phyloP scores from a whole-genome alignment of 2,888 invertebrate genomes.

The Habrosyne pyritoides region DNA sequence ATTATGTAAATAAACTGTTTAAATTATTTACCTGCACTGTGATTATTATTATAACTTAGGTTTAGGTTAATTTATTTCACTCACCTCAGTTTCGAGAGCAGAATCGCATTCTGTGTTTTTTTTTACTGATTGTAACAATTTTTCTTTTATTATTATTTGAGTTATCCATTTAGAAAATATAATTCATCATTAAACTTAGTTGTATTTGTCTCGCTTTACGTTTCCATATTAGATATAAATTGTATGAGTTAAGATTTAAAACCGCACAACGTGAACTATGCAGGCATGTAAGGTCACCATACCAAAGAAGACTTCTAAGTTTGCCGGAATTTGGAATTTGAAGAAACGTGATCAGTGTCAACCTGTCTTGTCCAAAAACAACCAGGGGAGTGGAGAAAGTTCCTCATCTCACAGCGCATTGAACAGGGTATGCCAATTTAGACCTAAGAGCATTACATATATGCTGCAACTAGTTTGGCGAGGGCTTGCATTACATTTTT shows the following conservation, averaged over 20 bases:
- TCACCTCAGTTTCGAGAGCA: too few relatives aligned
- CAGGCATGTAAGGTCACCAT: conserved; percentile 54
- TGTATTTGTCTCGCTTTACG: background rate
- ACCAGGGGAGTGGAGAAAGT: conserved; percentile 28
- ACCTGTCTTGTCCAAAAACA: conserved; percentile 20
- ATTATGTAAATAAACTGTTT: background rate
- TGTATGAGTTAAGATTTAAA: conserved; percentile 13
- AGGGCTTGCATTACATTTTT: too few relatives aligned
- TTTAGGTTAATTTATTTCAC: too few relatives aligned
- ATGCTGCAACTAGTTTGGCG: too few relatives aligned
- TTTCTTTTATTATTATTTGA: too few relatives aligned
- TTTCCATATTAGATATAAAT: too few relatives aligned
- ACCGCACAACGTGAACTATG: conserved; percentile 12
- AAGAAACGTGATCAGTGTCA: conserved; percentile 29
- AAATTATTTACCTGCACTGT: too few relatives aligned
- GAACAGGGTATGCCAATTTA: conserved; percentile 44
- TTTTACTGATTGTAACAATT: too few relatives aligned
- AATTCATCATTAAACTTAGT: too few relatives aligned
- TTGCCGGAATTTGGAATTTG: conserved; percentile 22
- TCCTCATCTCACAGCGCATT: conserved; percentile 34
- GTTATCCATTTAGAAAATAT: too few relatives aligned
- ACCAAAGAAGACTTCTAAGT: conserved; percentile 28
- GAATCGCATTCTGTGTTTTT: too few relatives aligned
- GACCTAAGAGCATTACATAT: background rate
- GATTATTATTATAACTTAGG: too few relatives aligned